A percentile compares a stretch with the other conserved stretches of the same genome.
Evolutionary conservation across 2,888 invertebrate species (phyloP).

Genomic region (Phyllotreta striolata): DNA sequence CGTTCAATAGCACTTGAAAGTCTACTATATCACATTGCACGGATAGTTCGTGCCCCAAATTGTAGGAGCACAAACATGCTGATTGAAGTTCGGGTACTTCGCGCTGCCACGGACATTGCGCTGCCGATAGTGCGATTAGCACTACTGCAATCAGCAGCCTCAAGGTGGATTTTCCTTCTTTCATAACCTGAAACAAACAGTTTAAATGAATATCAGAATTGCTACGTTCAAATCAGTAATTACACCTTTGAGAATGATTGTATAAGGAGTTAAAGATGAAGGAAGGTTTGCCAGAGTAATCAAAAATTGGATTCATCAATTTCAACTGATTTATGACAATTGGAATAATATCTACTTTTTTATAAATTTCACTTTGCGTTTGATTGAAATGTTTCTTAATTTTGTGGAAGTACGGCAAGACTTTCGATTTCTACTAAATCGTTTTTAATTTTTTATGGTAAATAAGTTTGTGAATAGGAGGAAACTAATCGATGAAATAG

Average conservation of each 20-base stretch:
- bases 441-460: too few species aligned
- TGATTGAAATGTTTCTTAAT: too few species aligned
- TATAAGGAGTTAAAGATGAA: neutral
- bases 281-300: neutral
- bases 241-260: too few species aligned
- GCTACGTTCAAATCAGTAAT: neutral
- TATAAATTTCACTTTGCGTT: too few species aligned
- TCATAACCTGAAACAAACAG: conserved; percentile 56
- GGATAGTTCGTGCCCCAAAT: conserved; percentile 83
- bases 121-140: conserved; percentile 56
- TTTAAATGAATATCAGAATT: neutral
- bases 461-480: too few species aligned
- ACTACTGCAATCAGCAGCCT: conserved; percentile 50
- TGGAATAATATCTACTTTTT: neutral
- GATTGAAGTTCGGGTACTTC: conserved; percentile 78
- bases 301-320: neutral
- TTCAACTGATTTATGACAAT: conserved; percentile 6
- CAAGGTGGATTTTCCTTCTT: conserved; percentile 47
- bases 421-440: too few species aligned
- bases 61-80: conserved; percentile 88
- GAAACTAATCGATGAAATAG: too few species aligned
- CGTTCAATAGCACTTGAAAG: conserved; percentile 76
- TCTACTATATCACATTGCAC: conserved; percentile 92
- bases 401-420: too few species aligned
- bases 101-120: conserved; percentile 87